Evolutionary conservation across 2,113 vertebrate genomes (phyloP), one percentile per base, ranked within the genome.

Genomic region (Lichenostomus cassidix): DNA sequence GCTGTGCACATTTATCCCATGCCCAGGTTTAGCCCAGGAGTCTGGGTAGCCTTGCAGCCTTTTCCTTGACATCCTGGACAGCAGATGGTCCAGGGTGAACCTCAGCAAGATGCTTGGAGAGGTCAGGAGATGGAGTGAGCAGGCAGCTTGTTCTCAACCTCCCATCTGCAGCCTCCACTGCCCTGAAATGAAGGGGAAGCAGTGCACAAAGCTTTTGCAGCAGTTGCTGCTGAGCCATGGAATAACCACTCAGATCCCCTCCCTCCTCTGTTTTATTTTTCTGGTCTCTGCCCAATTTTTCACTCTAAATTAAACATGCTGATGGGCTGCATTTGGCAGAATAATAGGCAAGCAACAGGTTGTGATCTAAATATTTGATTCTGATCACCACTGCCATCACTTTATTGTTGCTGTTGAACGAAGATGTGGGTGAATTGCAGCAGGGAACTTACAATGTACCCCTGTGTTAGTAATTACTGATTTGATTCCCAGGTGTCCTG

Each of bases 401-500:
- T 71, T 71, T 31, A 42, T 59, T 81, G 77, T 58, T 62, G 47
- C 52, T 78, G 46, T 68, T 88, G 89, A 92, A 89, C 6, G 58
- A 92, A 76, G 24, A 58, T 53, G 73, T 94, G 64, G 68, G 76
- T 94, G 78, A 81, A 83, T 92, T 90, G 91, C 94, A 95, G 39
- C 76, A 68, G 60, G 65, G 52, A 80, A 67, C 52, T 73, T 91
- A 78, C 84, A 77, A 33, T 63, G 68, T 53, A 29, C 47, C 42
- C 76, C 81, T 87, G 89, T 50, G 55, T 63, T 87, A 70, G 69
- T 62, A 80, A 80, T 93, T 95, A 49, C 60, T 92, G 88, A 90
- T 92, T 80, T 77, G 80, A 56, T 90, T 94, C 92, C 76, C 91
- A 95, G 83, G 91, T 88, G 86, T 93, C 58, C 58, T 71, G 68